Evolutionary conservation across 2,888 invertebrate species (phyloP).

Genomic region (Aquatica leii): DNA sequence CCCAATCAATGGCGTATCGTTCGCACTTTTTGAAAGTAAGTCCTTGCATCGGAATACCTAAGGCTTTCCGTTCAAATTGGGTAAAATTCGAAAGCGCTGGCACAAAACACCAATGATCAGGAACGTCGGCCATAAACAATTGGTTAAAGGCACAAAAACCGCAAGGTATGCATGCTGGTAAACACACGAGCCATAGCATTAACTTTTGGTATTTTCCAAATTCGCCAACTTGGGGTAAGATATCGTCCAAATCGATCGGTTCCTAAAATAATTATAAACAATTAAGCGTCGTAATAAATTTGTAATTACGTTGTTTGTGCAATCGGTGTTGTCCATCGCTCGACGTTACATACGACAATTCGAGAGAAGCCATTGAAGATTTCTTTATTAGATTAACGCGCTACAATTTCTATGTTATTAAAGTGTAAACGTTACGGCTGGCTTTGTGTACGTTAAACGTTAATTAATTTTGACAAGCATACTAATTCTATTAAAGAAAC

Average conservation of each 20-base stretch:
- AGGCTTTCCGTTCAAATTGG: conserved; percentile 65
- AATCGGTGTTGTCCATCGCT: conserved; percentile 20
- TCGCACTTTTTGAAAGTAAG: conserved; percentile 73
- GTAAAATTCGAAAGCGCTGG: conserved; percentile 71
- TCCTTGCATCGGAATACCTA: conserved; percentile 69
- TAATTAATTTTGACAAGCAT: no score
- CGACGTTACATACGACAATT: neutral
- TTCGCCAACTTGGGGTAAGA: conserved; percentile 86
- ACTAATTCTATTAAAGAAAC: no score
- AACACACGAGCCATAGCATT: conserved; percentile 83
- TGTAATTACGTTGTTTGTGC: conserved; percentile 16
- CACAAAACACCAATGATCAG: conserved; percentile 85
- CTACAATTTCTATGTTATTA: no score
- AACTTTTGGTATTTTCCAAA: conserved; percentile 90
- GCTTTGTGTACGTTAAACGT: no score
- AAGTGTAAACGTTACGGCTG: no score
- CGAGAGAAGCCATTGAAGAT: conserved; percentile 15
- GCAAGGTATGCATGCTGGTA: conserved; percentile 89
- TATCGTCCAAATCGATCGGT: conserved; percentile 82
- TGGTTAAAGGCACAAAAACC: conserved; percentile 94
- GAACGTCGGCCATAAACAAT: conserved; percentile 89
- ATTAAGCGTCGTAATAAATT: neutral
- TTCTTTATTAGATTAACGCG: conserved; percentile 19
- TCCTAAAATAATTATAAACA: conserved; percentile 60
- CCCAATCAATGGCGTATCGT: conserved; percentile 79